Conservation (phyloP, 1,140 invertebrate species). For the Hyposmocoma kahamanoa region DNA sequence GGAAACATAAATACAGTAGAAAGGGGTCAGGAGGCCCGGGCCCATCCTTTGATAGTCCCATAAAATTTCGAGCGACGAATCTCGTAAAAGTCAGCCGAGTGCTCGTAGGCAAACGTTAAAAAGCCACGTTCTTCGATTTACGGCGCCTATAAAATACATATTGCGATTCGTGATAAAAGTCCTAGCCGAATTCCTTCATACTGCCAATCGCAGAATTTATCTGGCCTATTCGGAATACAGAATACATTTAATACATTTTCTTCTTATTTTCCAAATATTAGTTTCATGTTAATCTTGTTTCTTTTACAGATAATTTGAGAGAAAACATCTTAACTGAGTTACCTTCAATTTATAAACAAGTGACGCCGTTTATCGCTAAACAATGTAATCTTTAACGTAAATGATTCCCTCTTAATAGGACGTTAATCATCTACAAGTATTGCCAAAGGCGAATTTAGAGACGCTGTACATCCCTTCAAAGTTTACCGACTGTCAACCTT, state of each 20-base stretch:
- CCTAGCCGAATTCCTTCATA: slow-evolving; percentile 49
- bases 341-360: slow-evolving; percentile 1
- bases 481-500: background rate
- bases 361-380: background rate
- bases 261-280: background rate
- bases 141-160: slow-evolving; percentile 70
- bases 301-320: no score
- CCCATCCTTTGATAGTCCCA: slow-evolving; percentile 40
- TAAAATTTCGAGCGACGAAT: slow-evolving; percentile 63
- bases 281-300: no score
- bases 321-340: background rate
- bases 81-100: slow-evolving; percentile 60
- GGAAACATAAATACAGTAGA: slow-evolving; percentile 26
- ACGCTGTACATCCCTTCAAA: background rate
- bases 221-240: slow-evolving; percentile 11
- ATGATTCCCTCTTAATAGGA: slow-evolving; percentile 6
- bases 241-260: background rate
- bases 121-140: slow-evolving; percentile 67
- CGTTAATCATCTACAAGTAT: slow-evolving; percentile 9
- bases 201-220: slow-evolving; percentile 51
- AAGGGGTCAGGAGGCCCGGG: slow-evolving; percentile 30
- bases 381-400: slow-evolving; percentile 7
- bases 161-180: slow-evolving; percentile 69
- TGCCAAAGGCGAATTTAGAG: background rate
- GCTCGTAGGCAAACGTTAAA: slow-evolving; percentile 66